phyloP scores from a whole-genome alignment of 2,888 invertebrate species.

The Aradus depressus region DNA sequence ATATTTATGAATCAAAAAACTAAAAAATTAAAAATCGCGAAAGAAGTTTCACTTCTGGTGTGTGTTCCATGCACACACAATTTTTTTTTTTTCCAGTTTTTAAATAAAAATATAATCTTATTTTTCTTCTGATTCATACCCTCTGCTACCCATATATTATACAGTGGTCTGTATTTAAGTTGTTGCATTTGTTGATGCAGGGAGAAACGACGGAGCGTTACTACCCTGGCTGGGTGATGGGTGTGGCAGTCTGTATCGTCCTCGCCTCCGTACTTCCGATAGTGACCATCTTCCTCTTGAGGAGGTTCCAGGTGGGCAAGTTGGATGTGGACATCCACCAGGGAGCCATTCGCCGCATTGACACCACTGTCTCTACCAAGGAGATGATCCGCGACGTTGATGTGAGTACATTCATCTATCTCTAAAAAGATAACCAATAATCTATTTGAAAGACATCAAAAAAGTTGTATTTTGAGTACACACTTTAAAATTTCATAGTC shows the following conservation, averaged over 20 bases:
- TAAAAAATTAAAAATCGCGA: too few relatives aligned
- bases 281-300: slow-evolving; percentile 69
- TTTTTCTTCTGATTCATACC: too few relatives aligned
- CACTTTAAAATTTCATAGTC: neutral
- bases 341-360: slow-evolving; percentile 81
- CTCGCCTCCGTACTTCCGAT: slow-evolving; percentile 73
- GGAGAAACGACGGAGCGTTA: slow-evolving; percentile 54
- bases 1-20: too few relatives aligned
- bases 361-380: slow-evolving; percentile 85
- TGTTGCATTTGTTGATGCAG: too few relatives aligned
- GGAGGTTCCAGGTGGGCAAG: slow-evolving; percentile 78
- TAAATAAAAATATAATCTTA: too few relatives aligned
- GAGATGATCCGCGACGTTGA: slow-evolving; percentile 92
- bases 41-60: too few relatives aligned
- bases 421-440: neutral
- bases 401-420: slow-evolving; percentile 46
- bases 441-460: too few relatives aligned
- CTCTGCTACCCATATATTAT: too few relatives aligned
- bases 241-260: slow-evolving; percentile 62
- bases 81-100: too few relatives aligned
- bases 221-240: slow-evolving; percentile 75
- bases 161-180: too few relatives aligned
- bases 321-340: slow-evolving; percentile 84
- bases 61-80: too few relatives aligned
- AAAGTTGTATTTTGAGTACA: neutral